Base-by-base conservation (phyloP, 2,888 invertebrate genomes). In the Andrena minutula region DNA sequence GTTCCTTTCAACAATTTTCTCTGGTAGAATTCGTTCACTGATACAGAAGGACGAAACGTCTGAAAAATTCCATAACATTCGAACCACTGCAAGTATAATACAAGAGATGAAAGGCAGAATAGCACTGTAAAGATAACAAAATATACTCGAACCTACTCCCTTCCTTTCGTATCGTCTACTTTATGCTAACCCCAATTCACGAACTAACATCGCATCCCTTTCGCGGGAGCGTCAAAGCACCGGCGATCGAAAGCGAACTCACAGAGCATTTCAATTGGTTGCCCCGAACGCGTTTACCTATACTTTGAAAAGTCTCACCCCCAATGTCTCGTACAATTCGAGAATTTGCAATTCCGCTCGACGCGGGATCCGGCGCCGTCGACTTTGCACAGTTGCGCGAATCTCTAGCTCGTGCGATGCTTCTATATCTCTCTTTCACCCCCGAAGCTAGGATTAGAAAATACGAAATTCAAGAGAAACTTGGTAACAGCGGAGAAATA, bases 291-390 rank as follows among this genome's bases (percentile, higher is more conserved):
- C 82, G 76, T 81, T 83, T 61, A 68, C 69, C 70, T 82, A 63
- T 79, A 79, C 83, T 78, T 77, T 85, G 70, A 77, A 70, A 78
- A 86, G 70, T 49, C 66, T 56, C 66, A 30, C 66, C 30, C 66
- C 68, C 80, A 65, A 73, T 58, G 41, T 58, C 75, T 75, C 73
- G 63, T 63, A 61, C 56, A 65, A 51, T 77, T 71, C 66, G 68
- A 76, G 79, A 90, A 91, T 90, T 91, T 89, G 87, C 90, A 91
- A 91, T 91, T 91, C 88, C 84, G 84, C 69, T 63, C 79, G 66
- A 56, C 75, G 75, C 81, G 76, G 78, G 76, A 79, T 79, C 82
- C 64, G 63, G 28, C 63, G 49, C 35, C 51, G 86, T 74, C 35
- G 61, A 65, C 60, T 28, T 35, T 8, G 61, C 68, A 56, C 66